Evolutionary conservation across 2,113 vertebrate species (phyloP), one percentile per base, ranked within the genome.

Genomic region (Rana temporaria): DNA sequence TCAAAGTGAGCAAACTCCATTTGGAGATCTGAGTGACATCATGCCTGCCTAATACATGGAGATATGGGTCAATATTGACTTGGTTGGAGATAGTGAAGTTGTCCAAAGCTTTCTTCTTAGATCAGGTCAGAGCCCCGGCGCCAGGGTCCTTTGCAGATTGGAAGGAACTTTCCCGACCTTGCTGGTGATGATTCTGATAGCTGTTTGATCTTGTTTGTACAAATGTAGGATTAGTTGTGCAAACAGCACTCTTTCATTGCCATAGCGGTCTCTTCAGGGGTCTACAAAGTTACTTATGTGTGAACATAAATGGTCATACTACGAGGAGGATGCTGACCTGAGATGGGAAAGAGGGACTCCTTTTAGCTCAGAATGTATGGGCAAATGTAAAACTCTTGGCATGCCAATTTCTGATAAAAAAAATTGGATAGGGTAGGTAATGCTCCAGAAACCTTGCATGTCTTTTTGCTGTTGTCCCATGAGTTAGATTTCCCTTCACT

Each of bases 11-110:
- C 72, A 83, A 83, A 82, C 80, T 73, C 69, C 70, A 82, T 82
- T 80, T 74, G 32, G 66, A 84, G 84, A 79, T 72, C 76, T 55
- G 14, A 48, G 22, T 85, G 86, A 87, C 78, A 80, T 87, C 86
- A 86, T 57, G 22, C 18, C 19, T 24, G 59, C 79, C 32, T 65
- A 68, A 75, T 79, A 67, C 72, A 60, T 71, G 71, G 72, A 83
- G 73, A 83, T 83, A 59, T 85, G 24, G 22, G 70, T 84, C 82
- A 87, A 87, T 85, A 85, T 84, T 85, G 86, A 84, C 84, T 76
- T 2, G 70, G 38, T 16, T 56, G 55, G 63, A 78, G 71, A 73
- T 52, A 56, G 74, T 17, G 26, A 26, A 53, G 48, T 53, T 75
- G 72, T 32, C 42, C 59, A 15, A 18, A 42, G 63, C 53, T 80